Conservation (phyloP, 2,113 vertebrate genomes). For the Saimiri boliviensis region DNA sequence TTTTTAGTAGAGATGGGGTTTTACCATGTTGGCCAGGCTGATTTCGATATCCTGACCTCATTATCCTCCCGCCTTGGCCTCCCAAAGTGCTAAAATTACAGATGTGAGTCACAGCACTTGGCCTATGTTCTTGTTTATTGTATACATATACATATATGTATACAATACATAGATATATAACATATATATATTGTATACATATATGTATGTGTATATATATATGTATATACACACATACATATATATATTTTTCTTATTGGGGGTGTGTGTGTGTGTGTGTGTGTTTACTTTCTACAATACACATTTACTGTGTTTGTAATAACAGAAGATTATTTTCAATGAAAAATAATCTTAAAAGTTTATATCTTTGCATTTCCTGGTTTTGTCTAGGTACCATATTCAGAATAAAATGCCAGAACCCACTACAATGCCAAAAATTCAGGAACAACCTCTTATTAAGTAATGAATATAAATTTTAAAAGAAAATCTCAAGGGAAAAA, state of each 20-base stretch:
- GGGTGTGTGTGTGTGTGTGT: neutral
- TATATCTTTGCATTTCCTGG: neutral
- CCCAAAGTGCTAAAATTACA: too few species aligned
- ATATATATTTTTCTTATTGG: neutral
- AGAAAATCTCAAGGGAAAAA: constrained; percentile 15
- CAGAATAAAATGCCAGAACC: constrained; percentile 28
- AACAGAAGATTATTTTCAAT: constrained; percentile 42
- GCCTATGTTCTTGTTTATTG: neutral
- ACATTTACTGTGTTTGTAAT: constrained; percentile 10
- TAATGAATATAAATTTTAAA: constrained; percentile 25
- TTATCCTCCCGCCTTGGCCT: too few species aligned
- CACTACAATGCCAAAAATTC: constrained; percentile 4
- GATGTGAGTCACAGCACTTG: too few species aligned
- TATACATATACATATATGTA: too few species aligned
- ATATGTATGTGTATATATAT: too few species aligned
- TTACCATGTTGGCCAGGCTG: too few species aligned
- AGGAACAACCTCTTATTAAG: neutral
- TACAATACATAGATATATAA: too few species aligned
- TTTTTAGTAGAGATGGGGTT: too few species aligned
- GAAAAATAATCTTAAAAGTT: neutral
- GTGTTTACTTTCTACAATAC: neutral
- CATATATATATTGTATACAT: too few species aligned
- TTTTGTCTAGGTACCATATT: neutral
- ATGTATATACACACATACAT: too few species aligned
- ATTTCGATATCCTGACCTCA: too few species aligned